These are phyloP conservation scores for Melinaea menophilus DNA, from an alignment of 2,888 invertebrate genomes.

Conservation along the genomic window DNA sequence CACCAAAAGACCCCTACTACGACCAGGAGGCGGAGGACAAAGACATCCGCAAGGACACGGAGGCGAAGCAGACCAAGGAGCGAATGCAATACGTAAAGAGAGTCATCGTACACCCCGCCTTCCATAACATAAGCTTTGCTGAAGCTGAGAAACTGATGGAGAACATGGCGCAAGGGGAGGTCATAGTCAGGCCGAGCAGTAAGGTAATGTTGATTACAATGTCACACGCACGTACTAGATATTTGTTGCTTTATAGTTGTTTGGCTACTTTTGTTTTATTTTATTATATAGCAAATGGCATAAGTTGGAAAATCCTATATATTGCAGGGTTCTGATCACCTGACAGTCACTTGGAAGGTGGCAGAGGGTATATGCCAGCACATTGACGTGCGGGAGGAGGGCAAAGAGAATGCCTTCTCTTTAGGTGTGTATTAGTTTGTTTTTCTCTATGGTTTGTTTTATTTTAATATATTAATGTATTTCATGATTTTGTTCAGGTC, in stretches of 20 bases:
- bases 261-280: slow-evolving; percentile 3
- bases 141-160: slow-evolving; percentile 95
- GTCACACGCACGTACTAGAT: slow-evolving; percentile 6
- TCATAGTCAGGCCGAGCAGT: slow-evolving; percentile 96
- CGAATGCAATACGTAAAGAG: slow-evolving; percentile 94
- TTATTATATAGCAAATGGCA: slow-evolving; percentile 15
- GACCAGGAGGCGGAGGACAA: slow-evolving; percentile 90
- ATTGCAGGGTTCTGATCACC: slow-evolving; percentile 88
- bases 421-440: slow-evolving; percentile 80
- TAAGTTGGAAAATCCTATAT: slow-evolving; percentile 20
- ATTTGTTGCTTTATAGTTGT: slow-evolving; percentile 2
- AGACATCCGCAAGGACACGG: slow-evolving; percentile 87
- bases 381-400: slow-evolving; percentile 96
- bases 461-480: slow-evolving; percentile 1
- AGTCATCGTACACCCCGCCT: slow-evolving; percentile 98
- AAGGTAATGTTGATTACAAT: slow-evolving; percentile 76
- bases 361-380: slow-evolving; percentile 96
- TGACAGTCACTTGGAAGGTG: slow-evolving; percentile 99
- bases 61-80: slow-evolving; percentile 89
- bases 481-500: slow-evolving; percentile 46
- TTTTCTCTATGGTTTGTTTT: neutral
- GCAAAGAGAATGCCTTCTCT: slow-evolving; percentile 97
- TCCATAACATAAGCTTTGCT: slow-evolving; percentile 96
- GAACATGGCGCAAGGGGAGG: slow-evolving; percentile 97
- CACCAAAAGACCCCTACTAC: slow-evolving; percentile 92